Conservation (phyloP, 2,888 invertebrate species). For the Schrankia costaestrigalis region DNA sequence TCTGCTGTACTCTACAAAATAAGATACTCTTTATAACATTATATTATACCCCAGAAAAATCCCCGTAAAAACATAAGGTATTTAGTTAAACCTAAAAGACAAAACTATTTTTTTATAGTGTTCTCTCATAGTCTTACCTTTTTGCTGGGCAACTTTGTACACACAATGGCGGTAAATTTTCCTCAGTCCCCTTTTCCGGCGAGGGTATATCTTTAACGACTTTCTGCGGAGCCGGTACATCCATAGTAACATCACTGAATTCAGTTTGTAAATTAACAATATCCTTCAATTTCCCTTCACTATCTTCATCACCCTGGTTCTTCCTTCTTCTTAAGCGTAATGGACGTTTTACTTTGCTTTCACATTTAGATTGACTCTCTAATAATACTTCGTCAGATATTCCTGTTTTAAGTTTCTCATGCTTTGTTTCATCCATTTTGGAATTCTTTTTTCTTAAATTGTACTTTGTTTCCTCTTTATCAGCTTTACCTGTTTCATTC, state of each 20-base stretch:
- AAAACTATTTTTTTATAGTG: too few species aligned
- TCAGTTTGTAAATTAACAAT: slow-evolving; percentile 63
- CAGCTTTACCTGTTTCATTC: slow-evolving; percentile 14
- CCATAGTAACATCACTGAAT: slow-evolving; percentile 64
- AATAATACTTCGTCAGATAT: slow-evolving; percentile 28
- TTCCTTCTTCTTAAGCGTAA: slow-evolving; percentile 51
- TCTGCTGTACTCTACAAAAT: too few species aligned
- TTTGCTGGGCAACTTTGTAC: slow-evolving; percentile 68
- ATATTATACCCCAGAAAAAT: too few species aligned
- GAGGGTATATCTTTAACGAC: slow-evolving; percentile 56
- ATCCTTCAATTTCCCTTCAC: slow-evolving; percentile 52
- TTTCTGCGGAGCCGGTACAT: slow-evolving; percentile 49
- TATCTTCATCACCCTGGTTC: slow-evolving; percentile 37
- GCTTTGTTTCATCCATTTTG: neutral
- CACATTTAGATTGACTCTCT: slow-evolving; percentile 43
- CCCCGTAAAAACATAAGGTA: too few species aligned
- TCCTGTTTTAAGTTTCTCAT: slow-evolving; percentile 8
- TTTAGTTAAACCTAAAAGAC: too few species aligned
- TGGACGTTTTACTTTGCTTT: slow-evolving; percentile 42
- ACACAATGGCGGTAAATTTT: slow-evolving; percentile 50
- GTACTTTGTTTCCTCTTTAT: slow-evolving; percentile 16
- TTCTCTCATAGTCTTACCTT: slow-evolving; percentile 50
- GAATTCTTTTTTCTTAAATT: neutral
- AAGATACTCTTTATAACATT: too few species aligned
- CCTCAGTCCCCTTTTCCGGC: slow-evolving; percentile 52